phyloP scores from a whole-genome alignment of 2,797 vertebrate genomes.

The Phoebastria nigripes region DNA sequence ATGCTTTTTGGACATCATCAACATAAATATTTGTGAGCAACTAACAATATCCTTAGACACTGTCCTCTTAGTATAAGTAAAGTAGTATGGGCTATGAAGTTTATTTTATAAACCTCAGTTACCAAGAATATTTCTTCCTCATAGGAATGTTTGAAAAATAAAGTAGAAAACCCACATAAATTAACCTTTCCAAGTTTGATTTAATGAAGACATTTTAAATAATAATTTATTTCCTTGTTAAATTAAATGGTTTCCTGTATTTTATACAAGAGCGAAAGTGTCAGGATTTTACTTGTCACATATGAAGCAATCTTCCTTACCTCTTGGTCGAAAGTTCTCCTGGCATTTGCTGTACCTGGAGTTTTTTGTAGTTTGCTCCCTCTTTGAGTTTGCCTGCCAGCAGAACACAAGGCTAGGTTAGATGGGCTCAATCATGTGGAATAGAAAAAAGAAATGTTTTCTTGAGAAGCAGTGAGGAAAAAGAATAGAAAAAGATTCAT shows the following conservation, averaged over 20 bases:
- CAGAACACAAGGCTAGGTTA: background rate
- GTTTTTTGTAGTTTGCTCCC: background rate
- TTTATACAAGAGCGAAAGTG: background rate
- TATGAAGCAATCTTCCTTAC: background rate
- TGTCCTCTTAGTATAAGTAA: background rate
- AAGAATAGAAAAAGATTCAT: background rate
- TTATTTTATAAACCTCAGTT: background rate
- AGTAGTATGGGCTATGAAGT: background rate
- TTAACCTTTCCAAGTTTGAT: background rate
- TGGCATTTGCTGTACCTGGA: background rate
- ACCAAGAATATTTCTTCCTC: background rate
- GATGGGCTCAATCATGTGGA: background rate
- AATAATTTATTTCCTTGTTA: background rate
- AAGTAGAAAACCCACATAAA: background rate
- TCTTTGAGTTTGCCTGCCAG: background rate
- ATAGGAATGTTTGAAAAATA: background rate
- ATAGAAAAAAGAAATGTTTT: background rate
- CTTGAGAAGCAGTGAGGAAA: background rate
- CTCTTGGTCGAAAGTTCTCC: background rate
- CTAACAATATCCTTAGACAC: background rate
- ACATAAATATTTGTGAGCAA: background rate
- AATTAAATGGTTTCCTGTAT: background rate
- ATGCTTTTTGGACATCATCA: background rate
- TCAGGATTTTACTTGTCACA: background rate
- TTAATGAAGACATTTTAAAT: background rate